phyloP scores from a whole-genome alignment of 2,797 vertebrate genomes.

The Coranthus polyacanthus region DNA sequence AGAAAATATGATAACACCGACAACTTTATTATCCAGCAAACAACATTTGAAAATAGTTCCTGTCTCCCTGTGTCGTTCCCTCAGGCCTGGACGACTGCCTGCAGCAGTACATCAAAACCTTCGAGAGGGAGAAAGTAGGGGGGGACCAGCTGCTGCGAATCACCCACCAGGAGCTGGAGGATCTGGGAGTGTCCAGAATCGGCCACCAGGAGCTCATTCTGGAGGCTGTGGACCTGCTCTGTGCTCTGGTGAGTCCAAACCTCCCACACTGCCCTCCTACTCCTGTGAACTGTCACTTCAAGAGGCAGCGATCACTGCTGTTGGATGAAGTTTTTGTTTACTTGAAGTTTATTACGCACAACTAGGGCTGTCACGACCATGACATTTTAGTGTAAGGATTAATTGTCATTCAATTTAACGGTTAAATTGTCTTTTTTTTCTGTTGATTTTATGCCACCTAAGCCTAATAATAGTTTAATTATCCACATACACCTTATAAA shows the following conservation, averaged over 20 bases:
- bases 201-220: constrained; percentile 99
- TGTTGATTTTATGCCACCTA: too few relatives aligned
- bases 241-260: constrained; percentile 92
- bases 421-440: too few relatives aligned
- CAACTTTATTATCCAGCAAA: constrained; percentile 2
- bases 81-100: constrained; percentile 97
- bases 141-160: constrained; percentile 97
- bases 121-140: constrained; percentile 97
- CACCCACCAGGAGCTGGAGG: constrained; percentile 98
- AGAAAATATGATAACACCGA: constrained; percentile 10
- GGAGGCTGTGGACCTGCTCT: constrained; percentile 98
- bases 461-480: too few relatives aligned
- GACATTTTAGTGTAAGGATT: too few relatives aligned
- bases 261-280: constrained; percentile 41
- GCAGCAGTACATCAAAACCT: constrained; percentile 98
- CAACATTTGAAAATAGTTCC: constrained; percentile 10
- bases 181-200: constrained; percentile 96
- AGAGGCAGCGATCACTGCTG: constrained; percentile 21
- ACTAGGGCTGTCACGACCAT: too few relatives aligned
- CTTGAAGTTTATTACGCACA: too few relatives aligned
- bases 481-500: too few relatives aligned
- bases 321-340: constrained; percentile 19
- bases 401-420: too few relatives aligned
- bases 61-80: constrained; percentile 35
- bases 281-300: constrained; percentile 21